Evolutionary conservation across 2,797 vertebrate genomes (phyloP), one percentile per base, ranked within the genome.

Genomic region (Xiphorhynchus erythropygius): DNA sequence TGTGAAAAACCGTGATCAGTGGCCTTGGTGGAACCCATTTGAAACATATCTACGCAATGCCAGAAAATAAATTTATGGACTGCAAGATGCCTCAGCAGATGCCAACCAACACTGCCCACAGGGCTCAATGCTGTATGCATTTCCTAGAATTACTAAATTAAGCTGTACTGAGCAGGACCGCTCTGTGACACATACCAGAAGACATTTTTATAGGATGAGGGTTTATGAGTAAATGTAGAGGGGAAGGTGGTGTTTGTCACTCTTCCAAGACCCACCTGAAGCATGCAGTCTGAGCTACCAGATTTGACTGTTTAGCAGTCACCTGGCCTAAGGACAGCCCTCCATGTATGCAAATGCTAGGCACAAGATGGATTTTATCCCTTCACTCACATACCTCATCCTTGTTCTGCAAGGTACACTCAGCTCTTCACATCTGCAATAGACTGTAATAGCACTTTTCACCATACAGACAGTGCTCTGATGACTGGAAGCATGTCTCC

Each of bases 371-470:
- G 13, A 8, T 13, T 35, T 63, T 63, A 13, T 35, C 7, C 35
- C 30, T 21, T 55, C 8, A 3, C 11, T 59, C 13, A 39, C 0
- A 2, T 13, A 62, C 7, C 27, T 50, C 1, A 2, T 3, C 14
- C 16, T 10, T 33, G 13, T 3, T 47, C 49, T 39, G 30, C 46
- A 76, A 50, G 5, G 27, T 6, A 32, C 0, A 2, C n/a, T 56
- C 63, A 23, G 39, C 11, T 18, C 39, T 24, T 67, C 16, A 4
- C 15, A 13, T 3, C 30, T 42, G 11, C 27, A 39, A 13, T 7
- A 17, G 35, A 46, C 33, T 44, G 16, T 0, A 32, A 44, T 3
- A 8, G 19, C 18, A 13, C 18, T 42, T 23, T 13, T 6, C 39
- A 22, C 21, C 1, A 22, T 7, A 47, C 0, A 7, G 37, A 35